Conservation (phyloP, 2,888 invertebrate species). For the Eristalis tenax region DNA sequence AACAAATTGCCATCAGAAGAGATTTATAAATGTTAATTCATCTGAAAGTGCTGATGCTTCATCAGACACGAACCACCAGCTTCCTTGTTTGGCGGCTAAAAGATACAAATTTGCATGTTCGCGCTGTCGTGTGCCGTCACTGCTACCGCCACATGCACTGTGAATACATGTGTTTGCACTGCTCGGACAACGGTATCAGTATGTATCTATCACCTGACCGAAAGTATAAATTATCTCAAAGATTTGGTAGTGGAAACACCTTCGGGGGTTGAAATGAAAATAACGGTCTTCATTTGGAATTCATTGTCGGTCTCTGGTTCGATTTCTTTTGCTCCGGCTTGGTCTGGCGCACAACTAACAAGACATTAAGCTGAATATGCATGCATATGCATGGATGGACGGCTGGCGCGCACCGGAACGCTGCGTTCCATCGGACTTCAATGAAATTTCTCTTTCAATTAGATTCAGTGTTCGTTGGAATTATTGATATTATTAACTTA, state of each 20-base stretch:
- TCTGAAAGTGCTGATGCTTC: slow-evolving; percentile 64
- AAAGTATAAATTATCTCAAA: slow-evolving; percentile 41
- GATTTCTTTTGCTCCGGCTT: slow-evolving; percentile 3
- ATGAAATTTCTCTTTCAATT: slow-evolving; percentile 68
- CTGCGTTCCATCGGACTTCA: slow-evolving; percentile 35
- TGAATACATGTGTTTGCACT: slow-evolving; percentile 45
- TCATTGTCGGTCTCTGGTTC: slow-evolving; percentile 15
- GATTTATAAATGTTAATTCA: slow-evolving; percentile 42
- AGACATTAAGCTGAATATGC: not conserved
- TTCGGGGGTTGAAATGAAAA: slow-evolving; percentile 23
- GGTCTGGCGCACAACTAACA: not conserved
- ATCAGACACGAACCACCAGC: slow-evolving; percentile 58
- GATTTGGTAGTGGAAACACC: slow-evolving; percentile 10
- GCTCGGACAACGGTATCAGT: slow-evolving; percentile 2
- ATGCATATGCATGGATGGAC: slow-evolving; percentile 34
- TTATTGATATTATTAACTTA: slow-evolving; percentile 38
- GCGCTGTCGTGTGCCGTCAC: slow-evolving; percentile 55
- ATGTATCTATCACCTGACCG: slow-evolving; percentile 33
- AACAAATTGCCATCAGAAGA: slow-evolving; percentile 6
- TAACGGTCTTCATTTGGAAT: slow-evolving; percentile 34
- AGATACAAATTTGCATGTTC: slow-evolving; percentile 69
- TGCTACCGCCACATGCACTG: not conserved
- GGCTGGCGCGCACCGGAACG: not conserved
- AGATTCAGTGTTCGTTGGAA: slow-evolving; percentile 32
- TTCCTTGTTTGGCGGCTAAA: slow-evolving; percentile 64